These are phyloP conservation scores for Lepidurus apus DNA, from an alignment of 1,140 invertebrate genomes.

Conservation along the genomic window DNA sequence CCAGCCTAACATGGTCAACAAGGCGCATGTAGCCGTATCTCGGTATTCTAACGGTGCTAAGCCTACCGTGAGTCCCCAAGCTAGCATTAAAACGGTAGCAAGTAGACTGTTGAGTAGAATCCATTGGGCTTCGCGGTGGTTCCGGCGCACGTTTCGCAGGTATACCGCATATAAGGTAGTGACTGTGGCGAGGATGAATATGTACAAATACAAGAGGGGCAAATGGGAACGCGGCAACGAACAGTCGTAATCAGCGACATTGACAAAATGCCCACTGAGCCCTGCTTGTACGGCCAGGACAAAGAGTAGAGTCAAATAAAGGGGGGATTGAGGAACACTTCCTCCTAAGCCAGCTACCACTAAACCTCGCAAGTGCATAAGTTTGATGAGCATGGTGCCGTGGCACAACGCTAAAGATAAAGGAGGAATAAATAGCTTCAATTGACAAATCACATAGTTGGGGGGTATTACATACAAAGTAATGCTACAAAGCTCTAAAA, in stretches of 20 bases:
- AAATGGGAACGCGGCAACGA: conserved; percentile 2
- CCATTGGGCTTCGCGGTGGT: conserved; percentile 33
- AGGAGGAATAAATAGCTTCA: conserved; percentile 30
- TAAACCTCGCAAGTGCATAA: conserved; percentile 31
- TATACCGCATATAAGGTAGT: conserved; percentile 30
- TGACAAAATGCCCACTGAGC: conserved; percentile 30
- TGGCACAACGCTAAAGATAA: conserved; percentile 24
- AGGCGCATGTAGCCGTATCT: conserved; percentile 22
- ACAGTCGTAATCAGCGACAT: conserved; percentile 7
- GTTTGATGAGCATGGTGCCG: conserved; percentile 29
- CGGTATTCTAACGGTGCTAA: conserved; percentile 26
- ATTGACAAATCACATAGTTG: conserved; percentile 17
- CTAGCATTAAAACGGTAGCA: background rate
- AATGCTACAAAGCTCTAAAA: conserved; percentile 28
- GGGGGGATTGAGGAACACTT: conserved; percentile 29
- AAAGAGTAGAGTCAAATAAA: conserved; percentile 31
- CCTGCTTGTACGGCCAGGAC: conserved; percentile 30
- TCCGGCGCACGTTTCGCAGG: conserved; percentile 29
- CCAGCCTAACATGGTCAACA: conserved; percentile 24
- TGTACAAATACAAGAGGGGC: conserved; percentile 31
- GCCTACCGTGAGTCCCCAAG: conserved; percentile 19
- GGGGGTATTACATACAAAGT: conserved; percentile 28
- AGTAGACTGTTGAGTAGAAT: conserved; percentile 28
- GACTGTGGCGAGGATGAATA: conserved; percentile 30
- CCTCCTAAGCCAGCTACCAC: conserved; percentile 30